phyloP scores from a whole-genome alignment of 1,140 invertebrate genomes.

The Orius insidiosus region DNA sequence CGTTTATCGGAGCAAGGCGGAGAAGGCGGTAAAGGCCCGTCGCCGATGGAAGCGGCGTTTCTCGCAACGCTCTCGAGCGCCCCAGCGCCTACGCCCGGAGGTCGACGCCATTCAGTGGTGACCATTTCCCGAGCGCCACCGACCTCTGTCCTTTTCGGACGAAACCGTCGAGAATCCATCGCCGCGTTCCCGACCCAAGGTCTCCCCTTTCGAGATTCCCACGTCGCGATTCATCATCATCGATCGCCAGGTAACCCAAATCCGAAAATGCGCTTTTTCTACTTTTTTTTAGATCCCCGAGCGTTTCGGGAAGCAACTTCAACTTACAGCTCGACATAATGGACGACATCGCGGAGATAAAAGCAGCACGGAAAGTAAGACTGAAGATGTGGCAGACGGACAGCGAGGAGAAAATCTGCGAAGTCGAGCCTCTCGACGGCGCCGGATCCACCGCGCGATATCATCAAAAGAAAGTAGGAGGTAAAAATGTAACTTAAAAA shows the following conservation, averaged over 20 bases:
- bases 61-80: slow-evolving; percentile 58
- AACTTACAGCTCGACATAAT: slow-evolving; percentile 70
- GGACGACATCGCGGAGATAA: slow-evolving; percentile 59
- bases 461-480: slow-evolving; percentile 15
- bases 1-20: slow-evolving; percentile 58
- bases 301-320: slow-evolving; percentile 54
- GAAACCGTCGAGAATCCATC: slow-evolving; percentile 57
- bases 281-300: slow-evolving; percentile 31
- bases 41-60: slow-evolving; percentile 51
- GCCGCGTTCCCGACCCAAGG: slow-evolving; percentile 42
- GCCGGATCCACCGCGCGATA: slow-evolving; percentile 12
- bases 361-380: slow-evolving; percentile 50
- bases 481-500: too few relatives aligned
- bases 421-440: slow-evolving; percentile 56
- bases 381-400: slow-evolving; percentile 64
- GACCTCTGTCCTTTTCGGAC: slow-evolving; percentile 41
- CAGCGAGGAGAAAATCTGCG: slow-evolving; percentile 57
- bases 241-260: slow-evolving; percentile 4
- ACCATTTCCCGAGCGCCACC: slow-evolving; percentile 62
- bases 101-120: slow-evolving; percentile 62
- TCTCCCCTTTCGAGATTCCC: slow-evolving; percentile 12
- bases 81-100: slow-evolving; percentile 41
- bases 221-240: slow-evolving; percentile 20
- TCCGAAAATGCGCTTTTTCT: too few relatives aligned
- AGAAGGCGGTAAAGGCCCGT: slow-evolving; percentile 39